Base-by-base conservation (phyloP, 2,797 vertebrate genomes). In the Vireo griseus region DNA sequence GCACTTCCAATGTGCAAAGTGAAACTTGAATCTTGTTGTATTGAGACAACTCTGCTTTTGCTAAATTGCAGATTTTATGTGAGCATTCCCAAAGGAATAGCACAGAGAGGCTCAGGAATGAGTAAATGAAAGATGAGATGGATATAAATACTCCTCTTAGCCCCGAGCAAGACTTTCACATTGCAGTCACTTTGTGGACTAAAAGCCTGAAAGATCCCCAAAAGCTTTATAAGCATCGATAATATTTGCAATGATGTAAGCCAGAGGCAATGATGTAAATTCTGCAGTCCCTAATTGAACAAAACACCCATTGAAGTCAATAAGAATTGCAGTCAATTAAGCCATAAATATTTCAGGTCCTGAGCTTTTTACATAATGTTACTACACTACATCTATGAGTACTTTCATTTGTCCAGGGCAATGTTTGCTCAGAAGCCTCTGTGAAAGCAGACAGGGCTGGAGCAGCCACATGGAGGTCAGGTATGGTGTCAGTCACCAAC, bases 161-260 rank as follows among this genome's bases (percentile, higher is more conserved):
- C 84, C 72, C 35, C 0, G 2, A 92, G 94, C 67, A 91, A 92
- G 85, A 35, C 78, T 78, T 95, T 73, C 86, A 91, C 47, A 51
- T 47, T 84, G 76, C 76, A 94, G 76, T 86, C 92, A 96, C 89
- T 95, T 89, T 85, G 74, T 58, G 86, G 84, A 87, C 86, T 96
- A 96, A 95, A 97, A 90, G 93, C 93, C 84, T 95, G 81, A 94
- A 94, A 93, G 84, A 62, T 61, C 71, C 68, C 75, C 71, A 57
- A 92, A 97, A 96, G 95, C 91, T 95, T 93, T 83, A 87, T 74
- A 92, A 80, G 81, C 75, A 83, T 86, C 84, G 72, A 79, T 92
- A 96, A 93, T 95, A 94, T 86, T 92, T 93, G 86, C 88, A 77
- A 35, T 80, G 45, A 89, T 91, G 78, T 87, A 94, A 95, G 88